phyloP scores from a whole-genome alignment of 2,888 invertebrate species.

The Eristalinus aeneus region DNA sequence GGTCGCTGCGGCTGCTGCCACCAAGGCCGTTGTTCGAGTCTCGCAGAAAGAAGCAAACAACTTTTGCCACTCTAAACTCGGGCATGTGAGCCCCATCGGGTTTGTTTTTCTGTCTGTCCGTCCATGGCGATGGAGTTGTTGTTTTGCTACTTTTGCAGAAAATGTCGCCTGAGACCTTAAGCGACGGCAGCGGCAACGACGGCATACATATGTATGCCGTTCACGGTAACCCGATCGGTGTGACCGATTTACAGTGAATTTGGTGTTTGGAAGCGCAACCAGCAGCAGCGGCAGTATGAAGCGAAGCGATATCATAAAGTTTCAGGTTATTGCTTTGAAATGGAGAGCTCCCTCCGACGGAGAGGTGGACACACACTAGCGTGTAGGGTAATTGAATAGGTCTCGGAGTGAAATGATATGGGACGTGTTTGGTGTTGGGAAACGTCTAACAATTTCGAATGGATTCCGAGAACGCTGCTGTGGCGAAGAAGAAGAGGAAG shows the following conservation, averaged over 20 bases:
- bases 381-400: conserved; percentile 51
- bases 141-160: conserved; percentile 54
- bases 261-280: conserved; percentile 37
- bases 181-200: conserved; percentile 6
- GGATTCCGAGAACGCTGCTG: conserved; percentile 25
- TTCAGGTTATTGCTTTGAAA: conserved; percentile 61
- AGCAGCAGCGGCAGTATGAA: not conserved
- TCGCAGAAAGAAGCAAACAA: conserved; percentile 32
- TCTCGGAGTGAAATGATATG: conserved; percentile 28
- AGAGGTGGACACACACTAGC: conserved; percentile 17
- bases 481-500: conserved; percentile 18
- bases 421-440: conserved; percentile 5
- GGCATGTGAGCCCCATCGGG: conserved; percentile 51
- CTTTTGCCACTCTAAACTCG: conserved; percentile 36
- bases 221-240: conserved; percentile 64
- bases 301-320: conserved; percentile 48
- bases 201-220: conserved; percentile 49
- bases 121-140: conserved; percentile 1
- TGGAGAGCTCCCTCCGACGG: conserved; percentile 42
- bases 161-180: conserved; percentile 54
- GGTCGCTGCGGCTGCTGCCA: conserved; percentile 28
- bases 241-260: conserved; percentile 67
- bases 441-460: conserved; percentile 14
- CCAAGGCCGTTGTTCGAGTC: conserved; percentile 62
- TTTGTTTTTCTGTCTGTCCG: conserved; percentile 20